These are phyloP conservation scores for Lepidothrix coronata DNA, from an alignment of 2,113 vertebrate species.

Conservation along the genomic window DNA sequence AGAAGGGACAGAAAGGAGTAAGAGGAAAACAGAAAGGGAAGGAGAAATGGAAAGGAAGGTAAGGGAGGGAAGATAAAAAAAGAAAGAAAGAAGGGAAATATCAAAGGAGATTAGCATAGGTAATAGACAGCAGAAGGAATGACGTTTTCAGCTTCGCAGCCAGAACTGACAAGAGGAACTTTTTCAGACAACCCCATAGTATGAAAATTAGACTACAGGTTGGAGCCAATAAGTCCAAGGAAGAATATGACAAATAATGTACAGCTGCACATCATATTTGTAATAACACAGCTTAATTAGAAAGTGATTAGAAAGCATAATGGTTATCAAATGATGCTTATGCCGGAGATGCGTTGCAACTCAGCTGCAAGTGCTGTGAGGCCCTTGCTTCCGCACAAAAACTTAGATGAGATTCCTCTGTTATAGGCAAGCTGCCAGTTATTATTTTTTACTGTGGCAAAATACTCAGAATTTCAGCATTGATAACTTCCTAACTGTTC, in stretches of 20 bases:
- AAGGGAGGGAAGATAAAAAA: too few relatives aligned
- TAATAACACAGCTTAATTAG: conserved; percentile 37
- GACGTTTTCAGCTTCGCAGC: background rate
- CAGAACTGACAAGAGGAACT: background rate
- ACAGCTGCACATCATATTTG: background rate
- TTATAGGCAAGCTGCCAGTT: background rate
- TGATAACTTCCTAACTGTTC: background rate
- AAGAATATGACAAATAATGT: conserved; percentile 1
- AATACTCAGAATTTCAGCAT: background rate
- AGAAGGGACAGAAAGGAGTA: background rate
- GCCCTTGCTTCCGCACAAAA: conserved; percentile 9
- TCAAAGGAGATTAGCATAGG: background rate
- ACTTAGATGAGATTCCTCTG: background rate
- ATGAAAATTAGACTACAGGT: background rate
- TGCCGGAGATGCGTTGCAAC: background rate
- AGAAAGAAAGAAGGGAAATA: background rate
- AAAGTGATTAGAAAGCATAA: conserved; percentile 40
- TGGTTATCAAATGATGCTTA: conserved; percentile 30
- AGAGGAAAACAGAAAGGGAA: background rate
- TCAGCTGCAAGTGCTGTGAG: conserved; percentile 4
- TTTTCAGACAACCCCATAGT: background rate
- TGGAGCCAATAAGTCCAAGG: background rate
- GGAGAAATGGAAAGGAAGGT: background rate
- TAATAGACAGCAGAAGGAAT: background rate
- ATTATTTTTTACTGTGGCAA: background rate